These are phyloP conservation scores for Phalanger gymnotis DNA, from an alignment of 2,797 vertebrate species.

Conservation along the genomic window DNA sequence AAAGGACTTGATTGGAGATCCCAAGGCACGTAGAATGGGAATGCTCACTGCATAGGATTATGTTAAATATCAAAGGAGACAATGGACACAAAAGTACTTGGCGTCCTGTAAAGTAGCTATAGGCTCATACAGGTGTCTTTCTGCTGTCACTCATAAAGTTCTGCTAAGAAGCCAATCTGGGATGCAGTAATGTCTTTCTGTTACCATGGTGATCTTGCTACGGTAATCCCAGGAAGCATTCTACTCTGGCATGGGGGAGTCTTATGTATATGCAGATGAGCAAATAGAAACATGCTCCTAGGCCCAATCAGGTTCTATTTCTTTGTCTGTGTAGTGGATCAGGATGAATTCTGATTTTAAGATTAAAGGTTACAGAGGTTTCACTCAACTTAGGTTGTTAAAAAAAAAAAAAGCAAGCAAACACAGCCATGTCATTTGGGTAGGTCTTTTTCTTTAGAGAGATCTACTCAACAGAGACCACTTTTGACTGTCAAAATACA, in stretches of 20 bases:
- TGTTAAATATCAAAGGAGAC: not conserved
- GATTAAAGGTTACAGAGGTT: not conserved
- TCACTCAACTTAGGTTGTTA: not conserved
- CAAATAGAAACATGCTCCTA: not conserved
- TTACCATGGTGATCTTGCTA: conserved; percentile 62
- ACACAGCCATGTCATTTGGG: not conserved
- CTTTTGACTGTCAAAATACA: not conserved
- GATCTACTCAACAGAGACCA: not conserved
- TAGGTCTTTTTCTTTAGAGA: not conserved
- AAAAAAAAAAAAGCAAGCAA: not conserved
- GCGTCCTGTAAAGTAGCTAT: not conserved
- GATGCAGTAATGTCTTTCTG: conserved; percentile 16
- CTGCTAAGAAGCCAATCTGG: not conserved
- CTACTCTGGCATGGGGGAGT: conserved; percentile 37
- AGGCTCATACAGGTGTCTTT: not conserved
- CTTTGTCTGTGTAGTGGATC: not conserved
- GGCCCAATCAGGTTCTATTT: not conserved
- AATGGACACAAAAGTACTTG: not conserved
- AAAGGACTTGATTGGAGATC: not conserved
- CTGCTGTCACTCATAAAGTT: not conserved
- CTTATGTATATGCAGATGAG: conserved; percentile 15
- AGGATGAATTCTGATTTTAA: not conserved
- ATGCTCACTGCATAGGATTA: not conserved
- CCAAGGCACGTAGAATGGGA: not conserved
- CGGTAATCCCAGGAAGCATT: conserved; percentile 59